A percentile compares a stretch with the other conserved stretches of the same genome.
phyloP scores from a whole-genome alignment of 2,888 invertebrate species.

The Nezara viridula region DNA sequence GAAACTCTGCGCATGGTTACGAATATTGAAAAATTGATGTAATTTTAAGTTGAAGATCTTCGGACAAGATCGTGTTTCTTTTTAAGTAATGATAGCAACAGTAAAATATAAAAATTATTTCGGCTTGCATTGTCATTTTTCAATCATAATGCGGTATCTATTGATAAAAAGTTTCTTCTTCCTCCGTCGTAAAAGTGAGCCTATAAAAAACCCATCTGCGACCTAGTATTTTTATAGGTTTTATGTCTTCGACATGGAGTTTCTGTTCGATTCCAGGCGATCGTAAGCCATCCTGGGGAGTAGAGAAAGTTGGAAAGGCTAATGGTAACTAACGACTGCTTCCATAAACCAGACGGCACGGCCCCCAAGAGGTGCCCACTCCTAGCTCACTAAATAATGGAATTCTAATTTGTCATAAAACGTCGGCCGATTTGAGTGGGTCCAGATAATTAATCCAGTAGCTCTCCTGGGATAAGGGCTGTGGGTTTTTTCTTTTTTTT shows the following conservation, averaged over 20 bases:
- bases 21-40: too few relatives aligned
- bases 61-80: too few relatives aligned
- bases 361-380: background rate
- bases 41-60: too few relatives aligned
- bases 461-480: background rate
- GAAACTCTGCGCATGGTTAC: too few relatives aligned
- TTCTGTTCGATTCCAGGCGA: background rate
- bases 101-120: too few relatives aligned
- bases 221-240: background rate
- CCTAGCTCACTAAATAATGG: conserved; percentile 14
- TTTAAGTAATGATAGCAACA: too few relatives aligned
- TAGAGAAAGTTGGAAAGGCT: background rate
- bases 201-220: too few relatives aligned
- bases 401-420: conserved; percentile 40
- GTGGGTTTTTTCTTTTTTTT: background rate
- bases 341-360: background rate
- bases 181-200: too few relatives aligned
- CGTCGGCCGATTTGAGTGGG: background rate
- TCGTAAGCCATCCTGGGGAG: background rate
- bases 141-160: too few relatives aligned
- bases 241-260: background rate
- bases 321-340: background rate
- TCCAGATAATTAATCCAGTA: conserved; percentile 31
- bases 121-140: too few relatives aligned
- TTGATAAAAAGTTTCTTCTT: too few relatives aligned